Base-by-base conservation (phyloP, 1,140 invertebrate genomes). In the Mercenaria mercenaria region DNA sequence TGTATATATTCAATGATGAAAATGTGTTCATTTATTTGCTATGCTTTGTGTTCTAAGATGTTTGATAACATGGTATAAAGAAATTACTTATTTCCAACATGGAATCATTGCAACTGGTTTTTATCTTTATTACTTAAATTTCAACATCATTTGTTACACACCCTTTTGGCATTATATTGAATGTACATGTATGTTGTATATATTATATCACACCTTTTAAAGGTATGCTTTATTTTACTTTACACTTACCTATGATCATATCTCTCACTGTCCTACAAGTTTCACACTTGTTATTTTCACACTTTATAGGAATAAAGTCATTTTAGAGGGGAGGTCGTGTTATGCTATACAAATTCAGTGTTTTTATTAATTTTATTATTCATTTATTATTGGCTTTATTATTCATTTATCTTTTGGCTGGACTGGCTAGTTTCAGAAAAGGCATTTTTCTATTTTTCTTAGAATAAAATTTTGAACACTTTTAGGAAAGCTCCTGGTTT, bases 321-420 rank as follows among this genome's bases (percentile, higher is more conserved):
- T 37, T 37, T 64, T 10, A 32, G 32, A 20, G 59, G 32, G 59
- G 59, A 64, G 59, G 59, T 64, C 23, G 59, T 64, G 59, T 64
- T 64, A 64, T 64, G 59, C 59, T 26, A 32, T 64, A 91, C 32
- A 34, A 47, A n/a, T n/a, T n/a, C n/a, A n/a, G n/a, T n/a, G n/a
- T n/a, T n/a, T n/a, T n/a, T n/a, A n/a, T n/a, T n/a, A n/a, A n/a
- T n/a, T n/a, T n/a, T n/a, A n/a, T n/a, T n/a, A n/a, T n/a, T n/a
- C n/a, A n/a, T n/a, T n/a, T n/a, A n/a, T n/a, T n/a, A n/a, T n/a
- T n/a, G n/a, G n/a, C n/a, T n/a, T n/a, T n/a, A n/a, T n/a, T n/a
- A n/a, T n/a, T n/a, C n/a, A n/a, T n/a, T n/a, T n/a, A n/a, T n/a
- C n/a, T n/a, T n/a, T n/a, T n/a, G n/a, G n/a, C n/a, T n/a, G n/a